Percentiles rank a stretch among this genome's conserved stretches.
Conservation (phyloP, 2,888 invertebrate genomes). For the Pachycephus smyrnensis region DNA sequence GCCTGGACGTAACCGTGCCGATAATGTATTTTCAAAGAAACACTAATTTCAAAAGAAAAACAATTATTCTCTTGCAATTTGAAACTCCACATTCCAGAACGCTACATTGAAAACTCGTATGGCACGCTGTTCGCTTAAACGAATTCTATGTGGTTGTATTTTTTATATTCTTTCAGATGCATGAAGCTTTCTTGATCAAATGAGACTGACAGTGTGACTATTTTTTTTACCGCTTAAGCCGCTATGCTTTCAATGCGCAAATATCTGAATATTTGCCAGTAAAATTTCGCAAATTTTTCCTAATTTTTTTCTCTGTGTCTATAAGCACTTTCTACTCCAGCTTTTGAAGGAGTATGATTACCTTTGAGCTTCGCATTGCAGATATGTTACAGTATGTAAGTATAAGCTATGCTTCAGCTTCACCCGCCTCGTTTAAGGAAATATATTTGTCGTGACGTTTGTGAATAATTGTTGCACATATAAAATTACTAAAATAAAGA, state of each 20-base stretch:
- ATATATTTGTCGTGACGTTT: not conserved
- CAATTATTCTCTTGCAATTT: not conserved
- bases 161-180: constrained; percentile 65
- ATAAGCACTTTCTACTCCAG: constrained; percentile 38
- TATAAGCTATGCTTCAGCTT: not conserved
- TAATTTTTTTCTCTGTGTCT: constrained; percentile 31
- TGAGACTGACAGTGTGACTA: constrained; percentile 52
- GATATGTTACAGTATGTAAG: constrained; percentile 31
- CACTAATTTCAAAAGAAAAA: not conserved
- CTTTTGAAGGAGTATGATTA: constrained; percentile 47
- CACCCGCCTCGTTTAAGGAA: not conserved
- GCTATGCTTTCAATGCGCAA: constrained; percentile 64
- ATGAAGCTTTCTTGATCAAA: constrained; percentile 64
- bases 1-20: not conserved
- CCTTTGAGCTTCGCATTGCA: constrained; percentile 44
- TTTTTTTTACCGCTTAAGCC: constrained; percentile 58
- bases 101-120: not conserved
- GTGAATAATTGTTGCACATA: not conserved
- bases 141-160: constrained; percentile 47
- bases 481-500: constrained; percentile 24
- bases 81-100: not conserved
- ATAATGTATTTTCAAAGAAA: constrained; percentile 1
- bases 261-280: not conserved
- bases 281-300: not conserved
- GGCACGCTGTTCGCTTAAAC: not conserved